These are phyloP conservation scores for Cheilosia scutellata DNA, from an alignment of 2,888 invertebrate species.

Conservation along the genomic window DNA sequence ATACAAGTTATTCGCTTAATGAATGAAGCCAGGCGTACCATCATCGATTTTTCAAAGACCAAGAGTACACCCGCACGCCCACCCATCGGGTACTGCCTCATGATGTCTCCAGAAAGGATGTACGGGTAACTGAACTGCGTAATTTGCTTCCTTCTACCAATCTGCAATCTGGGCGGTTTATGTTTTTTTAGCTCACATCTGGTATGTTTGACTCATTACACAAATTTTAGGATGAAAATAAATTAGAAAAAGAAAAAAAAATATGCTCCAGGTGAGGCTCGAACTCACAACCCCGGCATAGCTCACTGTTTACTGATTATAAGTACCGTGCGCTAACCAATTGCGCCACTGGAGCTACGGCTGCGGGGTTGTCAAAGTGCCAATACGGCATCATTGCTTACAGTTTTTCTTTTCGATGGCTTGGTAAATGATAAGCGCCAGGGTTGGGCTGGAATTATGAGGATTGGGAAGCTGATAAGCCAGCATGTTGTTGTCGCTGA, in stretches of 20 bases:
- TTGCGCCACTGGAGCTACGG: constrained; percentile 75
- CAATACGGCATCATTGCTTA: not conserved
- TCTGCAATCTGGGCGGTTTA: constrained; percentile 25
- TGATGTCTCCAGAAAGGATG: not conserved
- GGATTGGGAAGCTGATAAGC: not conserved
- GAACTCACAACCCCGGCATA: constrained; percentile 76
- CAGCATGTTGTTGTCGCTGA: not conserved
- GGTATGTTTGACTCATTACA: constrained; percentile 32
- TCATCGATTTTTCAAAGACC: constrained; percentile 61
- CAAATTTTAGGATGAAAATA: not conserved
- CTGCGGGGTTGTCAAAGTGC: constrained; percentile 58
- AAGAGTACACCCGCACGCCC: not conserved
- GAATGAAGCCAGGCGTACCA: constrained; percentile 57
- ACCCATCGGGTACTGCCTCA: no score
- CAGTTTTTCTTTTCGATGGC: not conserved
- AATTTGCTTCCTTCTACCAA: constrained; percentile 33
- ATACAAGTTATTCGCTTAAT: constrained; percentile 61
- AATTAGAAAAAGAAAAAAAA: constrained; percentile 26
- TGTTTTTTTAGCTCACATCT: constrained; percentile 19
- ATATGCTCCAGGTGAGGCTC: constrained; percentile 75
- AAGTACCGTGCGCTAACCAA: constrained; percentile 76
- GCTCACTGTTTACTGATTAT: constrained; percentile 73
- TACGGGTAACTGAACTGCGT: constrained; percentile 37
- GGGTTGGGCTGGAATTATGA: not conserved
- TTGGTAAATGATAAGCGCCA: no score